These are phyloP conservation scores for Aphelinus certus DNA, from an alignment of 1,140 invertebrate species.

Conservation along the genomic window DNA sequence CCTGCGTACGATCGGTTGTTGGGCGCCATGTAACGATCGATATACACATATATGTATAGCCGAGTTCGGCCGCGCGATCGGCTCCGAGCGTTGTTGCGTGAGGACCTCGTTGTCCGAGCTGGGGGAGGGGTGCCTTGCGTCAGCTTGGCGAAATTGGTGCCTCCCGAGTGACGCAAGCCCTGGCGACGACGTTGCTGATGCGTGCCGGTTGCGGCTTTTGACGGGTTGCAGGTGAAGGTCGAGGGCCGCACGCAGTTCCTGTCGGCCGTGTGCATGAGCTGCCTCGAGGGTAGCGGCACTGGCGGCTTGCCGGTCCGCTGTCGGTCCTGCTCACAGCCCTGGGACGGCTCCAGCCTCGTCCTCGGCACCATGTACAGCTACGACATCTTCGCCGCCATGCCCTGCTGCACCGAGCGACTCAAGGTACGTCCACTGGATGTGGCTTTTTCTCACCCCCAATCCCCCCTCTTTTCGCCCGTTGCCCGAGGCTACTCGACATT, in stretches of 20 bases:
- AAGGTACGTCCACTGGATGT: slow-evolving; percentile 70
- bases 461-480: too few relatives aligned
- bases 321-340: slow-evolving; percentile 83
- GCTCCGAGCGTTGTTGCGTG: too few relatives aligned
- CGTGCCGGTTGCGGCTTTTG: too few relatives aligned
- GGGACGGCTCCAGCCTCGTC: slow-evolving; percentile 93
- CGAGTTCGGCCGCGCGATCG: too few relatives aligned
- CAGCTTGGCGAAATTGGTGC: too few relatives aligned
- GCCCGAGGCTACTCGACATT: too few relatives aligned
- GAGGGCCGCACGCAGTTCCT: slow-evolving; percentile 89
- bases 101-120: too few relatives aligned
- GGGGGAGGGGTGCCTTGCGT: too few relatives aligned
- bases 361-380: slow-evolving; percentile 98
- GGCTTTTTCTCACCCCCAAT: background rate
- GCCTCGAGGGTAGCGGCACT: slow-evolving; percentile 79
- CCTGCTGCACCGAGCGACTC: slow-evolving; percentile 91
- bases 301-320: slow-evolving; percentile 74
- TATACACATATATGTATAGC: too few relatives aligned
- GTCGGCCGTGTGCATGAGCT: slow-evolving; percentile 93
- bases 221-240: slow-evolving; percentile 78
- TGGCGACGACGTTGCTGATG: background rate
- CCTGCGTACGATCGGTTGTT: too few relatives aligned
- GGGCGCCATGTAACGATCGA: too few relatives aligned
- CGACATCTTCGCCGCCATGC: slow-evolving; percentile 96
- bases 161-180: slow-evolving; percentile 20